Evolutionary conservation across 1,140 invertebrate species (phyloP).

Genomic region (Wiebesia pumilae): DNA sequence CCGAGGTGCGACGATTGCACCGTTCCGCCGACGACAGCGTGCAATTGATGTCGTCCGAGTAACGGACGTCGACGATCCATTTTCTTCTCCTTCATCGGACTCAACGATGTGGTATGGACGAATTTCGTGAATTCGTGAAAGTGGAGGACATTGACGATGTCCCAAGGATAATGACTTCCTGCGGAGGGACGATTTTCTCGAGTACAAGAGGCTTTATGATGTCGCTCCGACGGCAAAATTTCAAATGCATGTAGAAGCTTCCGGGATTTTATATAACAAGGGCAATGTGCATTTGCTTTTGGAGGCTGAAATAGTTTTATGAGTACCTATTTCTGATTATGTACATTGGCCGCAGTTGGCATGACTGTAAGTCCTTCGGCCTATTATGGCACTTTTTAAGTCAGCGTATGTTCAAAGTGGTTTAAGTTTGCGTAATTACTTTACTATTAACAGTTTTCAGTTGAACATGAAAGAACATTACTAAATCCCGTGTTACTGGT

Average conservation of each 20-base stretch:
- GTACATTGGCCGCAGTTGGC: too few relatives aligned
- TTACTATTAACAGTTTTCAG: too few relatives aligned
- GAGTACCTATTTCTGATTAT: neutral
- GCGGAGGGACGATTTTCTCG: neutral
- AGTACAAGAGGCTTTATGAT: neutral
- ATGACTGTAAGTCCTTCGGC: neutral
- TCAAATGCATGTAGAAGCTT: neutral
- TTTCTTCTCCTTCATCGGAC: neutral
- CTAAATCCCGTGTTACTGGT: neutral
- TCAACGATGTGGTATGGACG: neutral
- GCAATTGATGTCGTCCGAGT: constrained; percentile 74
- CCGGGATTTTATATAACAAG: neutral
- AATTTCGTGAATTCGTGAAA: neutral
- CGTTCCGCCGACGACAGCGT: constrained; percentile 75
- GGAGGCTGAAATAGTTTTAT: neutral
- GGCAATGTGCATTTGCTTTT: neutral
- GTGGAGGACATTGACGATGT: neutral
- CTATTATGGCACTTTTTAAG: neutral
- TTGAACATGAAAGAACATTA: neutral
- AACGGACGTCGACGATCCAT: constrained; percentile 23
- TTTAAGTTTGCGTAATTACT: too few relatives aligned
- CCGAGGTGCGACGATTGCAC: constrained; percentile 73
- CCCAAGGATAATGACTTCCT: neutral
- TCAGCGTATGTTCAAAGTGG: too few relatives aligned
- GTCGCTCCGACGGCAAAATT: neutral